Base-by-base conservation (phyloP, 2,113 vertebrate genomes). In the Sisor rabdophorus region DNA sequence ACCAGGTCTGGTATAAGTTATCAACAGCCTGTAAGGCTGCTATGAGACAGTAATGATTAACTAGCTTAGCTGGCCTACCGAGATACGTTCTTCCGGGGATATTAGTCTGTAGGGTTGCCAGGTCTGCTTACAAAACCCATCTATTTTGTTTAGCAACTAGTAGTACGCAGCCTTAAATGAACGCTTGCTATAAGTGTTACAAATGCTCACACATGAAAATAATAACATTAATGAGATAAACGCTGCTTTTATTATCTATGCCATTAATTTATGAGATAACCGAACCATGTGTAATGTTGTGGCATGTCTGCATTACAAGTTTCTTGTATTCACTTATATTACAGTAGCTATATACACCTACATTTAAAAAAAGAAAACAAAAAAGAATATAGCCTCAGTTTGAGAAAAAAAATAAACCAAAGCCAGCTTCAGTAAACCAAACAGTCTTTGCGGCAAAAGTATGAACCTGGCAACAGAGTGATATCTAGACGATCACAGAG, bases 61-160 rank as follows among this genome's bases (percentile, higher is more conserved):
- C 54, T 59, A 28, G 71, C 54, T 26, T 58, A 47, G 54, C 71
- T 59, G 71, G 71, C 71, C 54, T 73, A 73, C 55, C 32, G 55
- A 59, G 54, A 73, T 13, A 52, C 71, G 24, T 19, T 59, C 71
- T 73, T 73, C 71, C 71, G 47, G 54, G 54, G 55, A 73, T 17
- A 47, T 53, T 30, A 17, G 50, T 40, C 30, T 50, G 22, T 9
- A 3, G 44, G 64, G 64, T 68, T 68, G 64, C 64, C 64, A 68
- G 22, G 9, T 68, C 15, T 20, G 6, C 9, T 44, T 6, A 44
- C 5, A 44, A 44, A 44, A 44, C 8, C 5, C 5, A 44, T 10
- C 32, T 36, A 36, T 6, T 36, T 36, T 36, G 32, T 6, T 36
- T 6, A 36, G 2, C 32, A 36, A 36, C 32, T 2, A 36, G 32